phyloP scores from a whole-genome alignment of 2,797 vertebrate genomes.

The Anniella stebbinsi region DNA sequence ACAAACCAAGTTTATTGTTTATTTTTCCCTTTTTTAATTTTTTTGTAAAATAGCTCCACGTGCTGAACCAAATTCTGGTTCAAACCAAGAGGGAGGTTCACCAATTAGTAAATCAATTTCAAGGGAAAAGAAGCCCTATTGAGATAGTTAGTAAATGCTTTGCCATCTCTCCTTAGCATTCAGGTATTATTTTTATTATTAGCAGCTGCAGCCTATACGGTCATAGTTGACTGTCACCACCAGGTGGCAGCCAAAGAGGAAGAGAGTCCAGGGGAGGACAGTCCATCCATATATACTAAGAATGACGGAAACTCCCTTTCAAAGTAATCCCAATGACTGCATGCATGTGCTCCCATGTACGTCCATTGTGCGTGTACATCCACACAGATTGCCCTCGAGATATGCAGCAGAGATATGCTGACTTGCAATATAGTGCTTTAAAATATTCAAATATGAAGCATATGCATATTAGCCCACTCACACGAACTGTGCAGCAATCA shows the following conservation, averaged over 20 bases:
- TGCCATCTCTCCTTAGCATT: background rate
- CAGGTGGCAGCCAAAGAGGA: background rate
- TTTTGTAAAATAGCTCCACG: too few relatives aligned
- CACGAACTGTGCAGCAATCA: background rate
- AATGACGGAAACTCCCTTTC: background rate
- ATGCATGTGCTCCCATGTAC: too few relatives aligned
- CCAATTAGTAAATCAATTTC: too few relatives aligned
- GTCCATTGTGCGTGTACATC: background rate
- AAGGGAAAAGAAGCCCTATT: too few relatives aligned
- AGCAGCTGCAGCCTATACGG: too few relatives aligned
- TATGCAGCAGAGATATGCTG: background rate
- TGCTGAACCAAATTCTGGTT: too few relatives aligned
- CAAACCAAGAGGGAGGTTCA: too few relatives aligned
- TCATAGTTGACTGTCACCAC: background rate
- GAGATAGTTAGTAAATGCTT: background rate
- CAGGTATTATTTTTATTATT: background rate
- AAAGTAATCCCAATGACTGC: background rate
- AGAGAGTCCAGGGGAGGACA: background rate
- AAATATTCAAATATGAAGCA: background rate
- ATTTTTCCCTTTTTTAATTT: too few relatives aligned
- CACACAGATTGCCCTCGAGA: background rate
- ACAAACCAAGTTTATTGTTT: too few relatives aligned
- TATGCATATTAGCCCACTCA: too few relatives aligned
- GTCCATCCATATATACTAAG: background rate
- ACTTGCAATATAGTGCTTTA: background rate